Evolutionary conservation across 2,113 vertebrate genomes (phyloP).

Genomic region (Indri indri): DNA sequence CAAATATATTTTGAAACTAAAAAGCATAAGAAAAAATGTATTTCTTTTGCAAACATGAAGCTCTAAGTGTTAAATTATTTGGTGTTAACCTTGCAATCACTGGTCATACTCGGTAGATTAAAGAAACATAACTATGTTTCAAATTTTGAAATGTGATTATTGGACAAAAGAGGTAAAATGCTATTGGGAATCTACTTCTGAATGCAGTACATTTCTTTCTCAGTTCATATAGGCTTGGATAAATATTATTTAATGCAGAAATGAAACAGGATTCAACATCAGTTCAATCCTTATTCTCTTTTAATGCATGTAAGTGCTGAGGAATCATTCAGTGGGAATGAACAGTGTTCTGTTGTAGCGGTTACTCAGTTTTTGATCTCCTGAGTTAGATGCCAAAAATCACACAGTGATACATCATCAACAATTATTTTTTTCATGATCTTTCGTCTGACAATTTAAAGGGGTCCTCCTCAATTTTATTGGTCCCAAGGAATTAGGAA

Average conservation of each 20-base stretch:
- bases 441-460: constrained; percentile 2
- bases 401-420: background rate
- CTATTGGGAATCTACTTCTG: background rate
- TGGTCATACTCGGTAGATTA: background rate
- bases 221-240: background rate
- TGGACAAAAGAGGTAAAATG: background rate
- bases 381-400: constrained; percentile 16
- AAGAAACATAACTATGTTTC: background rate
- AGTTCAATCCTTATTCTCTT: constrained; percentile 22
- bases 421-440: background rate
- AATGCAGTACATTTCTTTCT: background rate
- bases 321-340: background rate
- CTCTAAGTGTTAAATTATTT: background rate
- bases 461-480: background rate
- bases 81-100: background rate
- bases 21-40: background rate
- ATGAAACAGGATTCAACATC: background rate
- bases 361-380: background rate
- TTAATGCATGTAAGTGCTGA: background rate
- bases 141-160: constrained; percentile 27
- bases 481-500: background rate
- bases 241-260: constrained; percentile 13
- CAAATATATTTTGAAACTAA: constrained; percentile 30
- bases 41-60: constrained; percentile 27
- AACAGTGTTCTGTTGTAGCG: background rate